Evolutionary conservation across 2,888 invertebrate genomes (phyloP).

Genomic region (Cataglyphis rosenhaueri): DNA sequence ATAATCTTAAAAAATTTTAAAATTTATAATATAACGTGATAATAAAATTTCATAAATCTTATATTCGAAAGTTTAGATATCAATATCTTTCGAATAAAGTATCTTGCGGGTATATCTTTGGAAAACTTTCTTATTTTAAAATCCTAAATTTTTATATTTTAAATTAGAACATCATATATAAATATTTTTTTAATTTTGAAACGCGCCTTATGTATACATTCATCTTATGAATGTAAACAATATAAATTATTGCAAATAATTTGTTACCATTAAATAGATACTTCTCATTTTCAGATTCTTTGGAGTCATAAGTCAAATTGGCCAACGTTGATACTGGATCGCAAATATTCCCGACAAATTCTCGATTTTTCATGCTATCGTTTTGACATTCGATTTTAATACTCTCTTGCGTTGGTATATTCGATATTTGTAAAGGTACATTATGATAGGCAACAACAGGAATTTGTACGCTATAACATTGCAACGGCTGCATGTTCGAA

Average conservation of each 20-base stretch:
- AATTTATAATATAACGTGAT: too few species aligned
- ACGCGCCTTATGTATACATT: neutral
- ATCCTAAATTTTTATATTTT: too few species aligned
- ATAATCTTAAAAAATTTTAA: too few species aligned
- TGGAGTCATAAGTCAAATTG: neutral
- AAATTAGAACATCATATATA: too few species aligned
- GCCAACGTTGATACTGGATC: neutral
- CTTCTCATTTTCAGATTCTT: neutral
- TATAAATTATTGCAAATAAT: neutral
- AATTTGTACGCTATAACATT: slow-evolving; percentile 75
- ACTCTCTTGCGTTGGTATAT: neutral
- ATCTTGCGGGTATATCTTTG: too few species aligned
- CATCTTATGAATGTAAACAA: neutral
- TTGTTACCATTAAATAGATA: neutral
- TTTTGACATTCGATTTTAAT: slow-evolving; percentile 6
- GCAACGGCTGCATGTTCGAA: slow-evolving; percentile 56
- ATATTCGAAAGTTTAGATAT: too few species aligned
- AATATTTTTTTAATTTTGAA: too few species aligned
- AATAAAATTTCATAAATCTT: too few species aligned
- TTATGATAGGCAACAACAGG: slow-evolving; percentile 75
- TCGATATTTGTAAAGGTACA: slow-evolving; percentile 71
- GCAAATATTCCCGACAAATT: neutral
- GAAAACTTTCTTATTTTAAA: too few species aligned
- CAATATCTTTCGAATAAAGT: too few species aligned
- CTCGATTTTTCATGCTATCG: neutral